Evolutionary conservation across 1,140 invertebrate genomes (phyloP).

Genomic region (Pseudomyrmex cubaensis): DNA sequence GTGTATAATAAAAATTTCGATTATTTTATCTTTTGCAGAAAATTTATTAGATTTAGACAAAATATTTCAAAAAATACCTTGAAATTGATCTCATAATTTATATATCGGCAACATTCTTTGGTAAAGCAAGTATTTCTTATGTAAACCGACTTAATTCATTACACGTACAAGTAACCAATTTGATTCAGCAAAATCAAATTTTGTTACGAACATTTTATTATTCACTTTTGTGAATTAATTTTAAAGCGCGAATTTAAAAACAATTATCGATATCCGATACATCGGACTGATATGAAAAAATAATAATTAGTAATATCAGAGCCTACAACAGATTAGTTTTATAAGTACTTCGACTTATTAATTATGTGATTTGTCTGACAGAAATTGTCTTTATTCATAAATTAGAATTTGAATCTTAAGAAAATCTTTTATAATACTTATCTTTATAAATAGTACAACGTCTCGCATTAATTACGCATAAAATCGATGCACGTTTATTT

Average conservation of each 20-base stretch:
- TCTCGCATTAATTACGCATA: not conserved
- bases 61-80: not conserved
- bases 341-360: not conserved
- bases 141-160: not conserved
- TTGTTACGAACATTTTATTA: no score
- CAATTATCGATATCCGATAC: not conserved
- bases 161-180: not conserved
- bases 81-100: not conserved
- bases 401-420: no score
- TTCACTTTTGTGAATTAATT: not conserved
- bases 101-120: not conserved
- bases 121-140: not conserved
- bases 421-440: not conserved
- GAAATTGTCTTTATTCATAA: no score
- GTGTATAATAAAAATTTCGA: not conserved
- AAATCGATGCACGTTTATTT: not conserved
- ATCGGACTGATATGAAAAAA: not conserved
- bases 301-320: not conserved
- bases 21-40: not conserved
- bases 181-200: not conserved
- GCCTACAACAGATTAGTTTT: not conserved
- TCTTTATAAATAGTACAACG: no score
- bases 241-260: not conserved
- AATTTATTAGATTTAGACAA: not conserved
- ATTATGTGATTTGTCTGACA: no score